Conservation (phyloP, 2,113 vertebrate genomes). For the Callionymus lyra region DNA sequence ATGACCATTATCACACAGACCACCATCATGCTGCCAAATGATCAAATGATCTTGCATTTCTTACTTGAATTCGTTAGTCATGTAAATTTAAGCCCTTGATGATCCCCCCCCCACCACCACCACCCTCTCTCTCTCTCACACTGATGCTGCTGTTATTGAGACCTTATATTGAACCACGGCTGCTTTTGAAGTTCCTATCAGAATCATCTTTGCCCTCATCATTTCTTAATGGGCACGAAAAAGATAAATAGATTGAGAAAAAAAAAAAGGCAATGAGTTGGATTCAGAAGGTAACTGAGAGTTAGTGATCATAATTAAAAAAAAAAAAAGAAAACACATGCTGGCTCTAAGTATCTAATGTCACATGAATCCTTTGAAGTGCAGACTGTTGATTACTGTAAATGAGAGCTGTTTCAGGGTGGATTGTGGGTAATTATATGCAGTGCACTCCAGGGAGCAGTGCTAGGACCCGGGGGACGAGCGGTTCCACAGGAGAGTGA, state of each 20-base stretch:
- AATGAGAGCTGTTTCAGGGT: conserved; percentile 71
- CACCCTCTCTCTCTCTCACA: conserved; percentile 39
- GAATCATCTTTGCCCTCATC: conserved; percentile 40
- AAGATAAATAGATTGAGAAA: conserved; percentile 9
- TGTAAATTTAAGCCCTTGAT: conserved; percentile 57
- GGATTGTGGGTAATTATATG: conserved; percentile 72
- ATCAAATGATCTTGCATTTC: conserved; percentile 61
- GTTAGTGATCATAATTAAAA: conserved; percentile 61
- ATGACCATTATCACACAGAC: conserved; percentile 61
- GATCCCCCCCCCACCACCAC: conserved; percentile 26
- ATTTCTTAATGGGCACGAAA: conserved; percentile 34
- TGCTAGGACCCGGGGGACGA: conserved; percentile 58
- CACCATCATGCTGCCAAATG: conserved; percentile 63
- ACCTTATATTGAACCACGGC: conserved; percentile 45
- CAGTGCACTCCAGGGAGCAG: conserved; percentile 65
- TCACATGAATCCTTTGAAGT: conserved; percentile 66
- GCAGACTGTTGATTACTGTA: conserved; percentile 70
- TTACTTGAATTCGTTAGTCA: conserved; percentile 57
- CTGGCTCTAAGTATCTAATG: conserved; percentile 51
- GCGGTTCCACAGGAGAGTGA: conserved; percentile 61
- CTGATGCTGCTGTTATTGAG: conserved; percentile 44
- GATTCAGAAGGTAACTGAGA: conserved; percentile 42
- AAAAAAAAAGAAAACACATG: conserved; percentile 61
- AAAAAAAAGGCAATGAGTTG: conserved; percentile 15
- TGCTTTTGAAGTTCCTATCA: conserved; percentile 56